phyloP scores from a whole-genome alignment of 2,888 invertebrate species.

The Pyralis farinalis region DNA sequence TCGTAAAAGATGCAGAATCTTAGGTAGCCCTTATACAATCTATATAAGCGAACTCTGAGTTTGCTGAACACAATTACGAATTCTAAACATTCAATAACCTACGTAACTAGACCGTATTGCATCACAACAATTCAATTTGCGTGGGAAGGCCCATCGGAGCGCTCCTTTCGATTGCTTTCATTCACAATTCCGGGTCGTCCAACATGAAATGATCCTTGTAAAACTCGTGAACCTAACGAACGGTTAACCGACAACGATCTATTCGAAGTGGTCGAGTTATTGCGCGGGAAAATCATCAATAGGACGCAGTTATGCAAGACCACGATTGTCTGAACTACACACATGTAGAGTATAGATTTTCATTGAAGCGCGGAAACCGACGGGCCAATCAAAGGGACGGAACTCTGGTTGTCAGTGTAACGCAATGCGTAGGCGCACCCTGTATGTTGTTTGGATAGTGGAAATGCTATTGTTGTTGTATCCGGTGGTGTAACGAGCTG shows the following conservation, averaged over 20 bases:
- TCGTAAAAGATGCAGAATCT: too few species aligned
- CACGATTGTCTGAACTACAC: slow-evolving; percentile 38
- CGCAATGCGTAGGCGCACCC: slow-evolving; percentile 69
- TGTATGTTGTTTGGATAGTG: slow-evolving; percentile 40
- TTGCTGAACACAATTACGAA: slow-evolving; percentile 5
- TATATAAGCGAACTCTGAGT: slow-evolving; percentile 4
- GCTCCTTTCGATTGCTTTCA: slow-evolving; percentile 51
- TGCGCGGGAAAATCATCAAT: slow-evolving; percentile 56
- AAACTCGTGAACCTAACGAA: slow-evolving; percentile 20
- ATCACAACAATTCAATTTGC: slow-evolving; percentile 54
- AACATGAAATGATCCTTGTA: slow-evolving; percentile 28
- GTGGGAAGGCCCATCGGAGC: slow-evolving; percentile 53
- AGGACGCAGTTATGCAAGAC: slow-evolving; percentile 55
- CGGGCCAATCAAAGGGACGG: slow-evolving; percentile 64
- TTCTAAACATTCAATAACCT: slow-evolving; percentile 23
- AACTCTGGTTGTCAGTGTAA: slow-evolving; percentile 65
- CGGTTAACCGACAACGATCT: slow-evolving; percentile 21
- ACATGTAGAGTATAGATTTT: slow-evolving; percentile 24
- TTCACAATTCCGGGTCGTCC: slow-evolving; percentile 31
- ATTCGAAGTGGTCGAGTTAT: slow-evolving; percentile 32
- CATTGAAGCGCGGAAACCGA: slow-evolving; percentile 54
- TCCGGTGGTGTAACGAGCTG: slow-evolving; percentile 34
- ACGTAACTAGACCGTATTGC: slow-evolving; percentile 35
- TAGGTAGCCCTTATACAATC: too few species aligned
- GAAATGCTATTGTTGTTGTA: slow-evolving; percentile 46